Evolutionary conservation across 2,888 invertebrate species (phyloP).

Genomic region (Drosophila nr. perissopoda): DNA sequence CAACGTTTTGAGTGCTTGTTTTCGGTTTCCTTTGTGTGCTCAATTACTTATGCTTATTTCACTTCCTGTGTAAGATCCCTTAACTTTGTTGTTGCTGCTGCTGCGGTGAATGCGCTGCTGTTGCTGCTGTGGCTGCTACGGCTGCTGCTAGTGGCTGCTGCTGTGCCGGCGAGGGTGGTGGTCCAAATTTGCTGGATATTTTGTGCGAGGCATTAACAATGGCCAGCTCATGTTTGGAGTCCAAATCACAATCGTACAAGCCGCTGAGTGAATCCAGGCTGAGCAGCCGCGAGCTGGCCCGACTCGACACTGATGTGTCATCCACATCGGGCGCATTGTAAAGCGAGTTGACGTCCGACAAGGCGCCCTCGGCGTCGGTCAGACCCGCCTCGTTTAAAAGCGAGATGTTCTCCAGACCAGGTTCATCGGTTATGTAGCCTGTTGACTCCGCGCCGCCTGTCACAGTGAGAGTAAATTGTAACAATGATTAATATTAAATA

Average conservation of each 20-base stretch:
- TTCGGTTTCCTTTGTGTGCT: constrained; percentile 25
- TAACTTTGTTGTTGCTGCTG: constrained; percentile 45
- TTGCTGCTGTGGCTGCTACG: constrained; percentile 18
- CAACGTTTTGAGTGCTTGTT: constrained; percentile 59
- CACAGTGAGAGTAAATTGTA: neutral
- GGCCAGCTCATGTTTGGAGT: constrained; percentile 85
- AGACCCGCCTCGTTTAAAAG: constrained; percentile 94
- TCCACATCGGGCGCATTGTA: constrained; percentile 89
- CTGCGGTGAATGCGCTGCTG: constrained; percentile 46
- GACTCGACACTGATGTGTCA: constrained; percentile 92
- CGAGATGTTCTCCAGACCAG: constrained; percentile 93
- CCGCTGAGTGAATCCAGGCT: constrained; percentile 93
- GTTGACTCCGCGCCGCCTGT: constrained; percentile 89
- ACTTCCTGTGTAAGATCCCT: constrained; percentile 27
- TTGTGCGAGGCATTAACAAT: constrained; percentile 85
- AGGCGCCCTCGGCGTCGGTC: constrained; percentile 94
- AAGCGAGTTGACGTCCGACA: constrained; percentile 94
- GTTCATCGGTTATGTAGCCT: constrained; percentile 95
- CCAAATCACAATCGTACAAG: constrained; percentile 89
- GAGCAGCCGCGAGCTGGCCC: constrained; percentile 92
- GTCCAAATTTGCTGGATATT: constrained; percentile 85
- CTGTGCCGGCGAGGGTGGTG: constrained; percentile 70
- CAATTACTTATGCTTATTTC: constrained; percentile 14
- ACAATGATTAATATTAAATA: neutral
- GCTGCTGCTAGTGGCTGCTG: constrained; percentile 44